phyloP scores from a whole-genome alignment of 2,113 vertebrate genomes.

The Corythornis madagascariensis region DNA sequence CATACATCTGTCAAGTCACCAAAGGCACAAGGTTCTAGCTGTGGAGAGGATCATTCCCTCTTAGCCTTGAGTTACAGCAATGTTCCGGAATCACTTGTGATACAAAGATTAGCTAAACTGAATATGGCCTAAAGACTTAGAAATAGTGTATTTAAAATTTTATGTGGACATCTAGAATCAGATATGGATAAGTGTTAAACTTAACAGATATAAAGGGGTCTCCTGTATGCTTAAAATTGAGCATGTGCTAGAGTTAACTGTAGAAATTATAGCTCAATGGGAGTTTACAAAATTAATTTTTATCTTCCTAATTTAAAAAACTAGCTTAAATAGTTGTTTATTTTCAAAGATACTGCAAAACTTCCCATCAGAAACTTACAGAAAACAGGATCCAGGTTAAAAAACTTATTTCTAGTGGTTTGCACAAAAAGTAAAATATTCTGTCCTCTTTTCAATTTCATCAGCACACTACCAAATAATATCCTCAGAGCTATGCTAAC shows the following conservation, averaged over 20 bases:
- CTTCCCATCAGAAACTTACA: not conserved
- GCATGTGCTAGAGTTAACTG: not conserved
- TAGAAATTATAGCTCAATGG: not conserved
- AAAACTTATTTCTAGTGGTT: not conserved
- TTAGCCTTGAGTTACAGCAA: not conserved
- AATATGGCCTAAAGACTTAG: not conserved
- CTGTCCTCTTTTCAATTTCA: not conserved
- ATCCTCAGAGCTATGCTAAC: not conserved
- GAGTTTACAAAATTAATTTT: not conserved
- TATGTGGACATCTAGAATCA: not conserved
- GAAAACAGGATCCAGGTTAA: not conserved
- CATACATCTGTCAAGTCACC: not conserved
- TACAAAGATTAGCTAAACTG: not conserved
- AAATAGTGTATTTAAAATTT: not conserved
- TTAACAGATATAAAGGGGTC: not conserved
- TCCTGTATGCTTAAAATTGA: not conserved
- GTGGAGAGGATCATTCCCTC: not conserved
- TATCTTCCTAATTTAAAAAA: not conserved
- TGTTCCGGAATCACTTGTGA: not conserved
- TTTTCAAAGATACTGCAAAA: not conserved
- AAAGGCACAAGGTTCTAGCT: not conserved
- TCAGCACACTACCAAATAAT: not conserved
- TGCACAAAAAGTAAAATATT: not conserved
- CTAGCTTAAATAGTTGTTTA: not conserved
- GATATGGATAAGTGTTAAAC: not conserved